Evolutionary conservation across 2,888 invertebrate species (phyloP), one percentile per base, ranked within the genome.

Genomic region (Nomada ruficornis): DNA sequence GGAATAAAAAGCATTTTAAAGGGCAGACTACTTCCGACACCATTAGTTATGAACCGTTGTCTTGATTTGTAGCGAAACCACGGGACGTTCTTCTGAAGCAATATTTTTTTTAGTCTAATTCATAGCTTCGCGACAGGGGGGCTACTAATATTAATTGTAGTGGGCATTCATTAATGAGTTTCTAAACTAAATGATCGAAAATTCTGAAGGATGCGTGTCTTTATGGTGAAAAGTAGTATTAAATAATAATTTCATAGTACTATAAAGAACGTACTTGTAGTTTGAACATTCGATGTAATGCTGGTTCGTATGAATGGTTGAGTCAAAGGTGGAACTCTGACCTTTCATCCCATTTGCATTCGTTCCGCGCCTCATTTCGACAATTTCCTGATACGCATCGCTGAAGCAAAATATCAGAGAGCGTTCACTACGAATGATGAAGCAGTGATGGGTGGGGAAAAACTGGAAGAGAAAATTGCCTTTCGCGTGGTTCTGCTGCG

Each of bases 391-490:
- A 69, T 75, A 69, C 44, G 52, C 52, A 52, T 44, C 57, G 42
- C 2, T 13, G 20, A 7, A 59, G 52, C 20, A 59, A 74, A 57
- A 50, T 36, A 62, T 65, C 64, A 44, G 26, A 20, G 42, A 26
- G 44, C n/a, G 55, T 78, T 63, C 55, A 50, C 55, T 9, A 50
- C 18, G 23, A n/a, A 54, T n/a, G 57, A 57, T 0, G 13, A 26
- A 23, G 26, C 26, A 18, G 18, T 3, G 3, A 11, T 7, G 44
- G 44, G 29, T 11, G n/a, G 10, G 15, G 7, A 50, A 62, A 44
- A 63, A 55, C 26, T 23, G 29, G 59, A 75, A 20, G 57, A 52
- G 70, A 76, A 77, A 62, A 80, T 77, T 80, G 50, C 54, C 47
- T 68, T 71, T 72, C 57, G 42, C 57, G 26, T 20, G 15, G 64